Evolutionary conservation across 2,888 invertebrate genomes (phyloP), one percentile per base, ranked within the genome.

Genomic region (Ceraclea dissimilis): DNA sequence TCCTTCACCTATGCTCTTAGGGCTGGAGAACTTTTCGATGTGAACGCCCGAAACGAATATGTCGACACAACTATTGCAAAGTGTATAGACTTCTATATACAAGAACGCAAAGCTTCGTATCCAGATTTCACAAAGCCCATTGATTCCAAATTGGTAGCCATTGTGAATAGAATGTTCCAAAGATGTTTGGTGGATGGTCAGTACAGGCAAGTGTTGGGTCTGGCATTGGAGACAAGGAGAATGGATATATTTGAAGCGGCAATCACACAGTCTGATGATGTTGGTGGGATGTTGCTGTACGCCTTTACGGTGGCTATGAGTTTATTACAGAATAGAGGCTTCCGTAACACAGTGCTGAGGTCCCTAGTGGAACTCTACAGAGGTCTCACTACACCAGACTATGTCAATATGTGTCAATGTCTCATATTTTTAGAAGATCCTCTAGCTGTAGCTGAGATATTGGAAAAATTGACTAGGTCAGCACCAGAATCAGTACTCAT

Each of bases 351-450:
- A 60, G 93, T 98, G 8, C 79, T 99, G 39, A 83, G 91, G 20
- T 87, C 91, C 17, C 78, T 99, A 54, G 95, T 98, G 5, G 87
- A 85, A 53, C 79, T 99, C 1, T 99, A 98, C 71, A 82, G 90
- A 63, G 89, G 90, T 55, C 79, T 97, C 39, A 84, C 87, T 20
- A 87, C 91, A 22, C 95, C 98, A 0, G 98, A 99, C 71, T 98
- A 95, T 71, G 96, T 99, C 17, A 97, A 93, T 71, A 96, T 99
- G 89, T 95, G 95, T 67, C 93, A 98, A 75, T 98, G 97, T 71
- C 82, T 97, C 57, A 98, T 98, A 64, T 97, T 96, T 71, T 76
- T 98, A 49, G 96, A 98, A 70, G 95, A 97, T 73, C 91, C 96
- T 0, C 74, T 89, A 17, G 88, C 93, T 22, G 95, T 97, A 0